A percentile compares a stretch with the other conserved stretches of the same genome.
phyloP scores from a whole-genome alignment of 2,113 vertebrate genomes.

The Petroica traversi region DNA sequence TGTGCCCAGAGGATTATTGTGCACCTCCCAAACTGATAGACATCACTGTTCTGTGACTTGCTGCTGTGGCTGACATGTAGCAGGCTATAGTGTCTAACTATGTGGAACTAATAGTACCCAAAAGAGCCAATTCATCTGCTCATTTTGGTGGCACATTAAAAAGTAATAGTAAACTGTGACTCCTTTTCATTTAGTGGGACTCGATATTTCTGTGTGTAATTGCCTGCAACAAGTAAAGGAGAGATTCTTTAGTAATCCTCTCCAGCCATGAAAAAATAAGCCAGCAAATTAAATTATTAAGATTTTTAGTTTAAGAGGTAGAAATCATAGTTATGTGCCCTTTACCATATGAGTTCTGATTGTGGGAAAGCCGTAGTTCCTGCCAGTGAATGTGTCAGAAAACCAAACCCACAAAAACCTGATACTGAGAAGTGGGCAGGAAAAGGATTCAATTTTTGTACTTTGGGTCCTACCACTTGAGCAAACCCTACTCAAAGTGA shows the following conservation, averaged over 20 bases:
- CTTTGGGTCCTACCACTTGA: neutral
- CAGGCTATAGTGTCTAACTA: conserved; percentile 27
- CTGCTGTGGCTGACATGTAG: neutral
- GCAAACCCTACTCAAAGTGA: neutral
- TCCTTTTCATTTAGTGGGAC: conserved; percentile 21
- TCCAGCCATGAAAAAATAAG: neutral
- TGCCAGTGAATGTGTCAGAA: neutral
- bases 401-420: neutral
- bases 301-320: neutral
- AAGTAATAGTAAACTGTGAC: neutral
- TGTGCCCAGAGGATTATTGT: neutral
- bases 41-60: neutral
- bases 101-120: conserved; percentile 52
- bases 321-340: neutral
- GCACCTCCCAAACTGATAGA: neutral
- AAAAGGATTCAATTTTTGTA: neutral
- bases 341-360: neutral
- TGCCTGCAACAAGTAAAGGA: neutral
- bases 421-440: neutral
- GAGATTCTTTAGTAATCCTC: neutral
- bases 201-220: neutral
- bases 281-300: conserved; percentile 2
- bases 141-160: conserved; percentile 2
- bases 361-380: neutral
- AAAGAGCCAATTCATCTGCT: conserved; percentile 36